Conservation (phyloP, 2,113 vertebrate species). For the Columba livia region DNA sequence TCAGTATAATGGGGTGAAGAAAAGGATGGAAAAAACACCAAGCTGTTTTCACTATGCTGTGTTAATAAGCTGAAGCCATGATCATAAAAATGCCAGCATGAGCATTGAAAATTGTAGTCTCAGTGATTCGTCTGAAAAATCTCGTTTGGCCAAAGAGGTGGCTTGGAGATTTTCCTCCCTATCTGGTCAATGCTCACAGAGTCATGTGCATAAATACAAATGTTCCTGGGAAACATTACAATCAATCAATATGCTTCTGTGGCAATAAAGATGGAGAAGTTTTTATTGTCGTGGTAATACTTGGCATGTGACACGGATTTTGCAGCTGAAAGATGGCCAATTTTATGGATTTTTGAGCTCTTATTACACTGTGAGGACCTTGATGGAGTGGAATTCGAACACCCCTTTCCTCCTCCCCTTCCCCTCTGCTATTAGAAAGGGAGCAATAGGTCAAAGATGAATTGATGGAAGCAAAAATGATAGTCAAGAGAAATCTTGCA, state of each 20-base stretch:
- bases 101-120: background rate
- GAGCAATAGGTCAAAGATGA: background rate
- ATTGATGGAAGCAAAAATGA: background rate
- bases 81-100: background rate
- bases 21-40: background rate
- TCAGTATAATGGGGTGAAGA: background rate
- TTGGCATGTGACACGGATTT: background rate
- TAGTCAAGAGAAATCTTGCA: background rate
- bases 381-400: background rate
- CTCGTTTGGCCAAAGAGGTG: background rate
- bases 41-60: background rate
- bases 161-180: constrained; percentile 33
- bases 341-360: constrained; percentile 48
- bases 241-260: background rate
- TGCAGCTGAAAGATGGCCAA: background rate
- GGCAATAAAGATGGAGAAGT: background rate
- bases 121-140: background rate
- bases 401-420: background rate
- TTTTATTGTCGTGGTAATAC: background rate
- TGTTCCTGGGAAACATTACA: constrained; percentile 12
- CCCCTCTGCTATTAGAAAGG: background rate
- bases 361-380: background rate
- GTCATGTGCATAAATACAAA: constrained; percentile 19
- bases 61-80: constrained; percentile 8
- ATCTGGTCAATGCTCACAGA: background rate